Percentiles rank a stretch among this genome's conserved stretches.
These are phyloP conservation scores for Psylliodes chrysocephalus DNA, from an alignment of 2,888 invertebrate species.

Conservation along the genomic window DNA sequence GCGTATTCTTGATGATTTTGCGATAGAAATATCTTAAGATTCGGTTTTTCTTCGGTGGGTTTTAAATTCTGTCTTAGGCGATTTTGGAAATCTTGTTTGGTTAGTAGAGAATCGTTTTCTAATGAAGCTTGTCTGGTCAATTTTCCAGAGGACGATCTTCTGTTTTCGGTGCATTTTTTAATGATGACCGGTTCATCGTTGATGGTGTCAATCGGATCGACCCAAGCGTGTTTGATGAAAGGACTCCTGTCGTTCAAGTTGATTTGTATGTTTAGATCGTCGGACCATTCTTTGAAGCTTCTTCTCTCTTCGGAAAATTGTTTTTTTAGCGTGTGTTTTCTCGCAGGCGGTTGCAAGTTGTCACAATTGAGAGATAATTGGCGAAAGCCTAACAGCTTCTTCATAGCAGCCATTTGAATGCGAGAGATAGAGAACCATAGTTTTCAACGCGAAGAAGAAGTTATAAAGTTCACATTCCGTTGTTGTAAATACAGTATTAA, in stretches of 20 bases:
- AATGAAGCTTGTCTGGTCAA: slow-evolving; percentile 53
- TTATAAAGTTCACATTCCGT: slow-evolving; percentile 18
- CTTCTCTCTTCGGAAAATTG: slow-evolving; percentile 58
- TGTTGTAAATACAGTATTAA: neutral
- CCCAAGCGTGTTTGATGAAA: slow-evolving; percentile 54
- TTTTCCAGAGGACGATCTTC: slow-evolving; percentile 49
- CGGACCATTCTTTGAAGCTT: slow-evolving; percentile 45
- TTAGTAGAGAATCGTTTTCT: slow-evolving; percentile 58
- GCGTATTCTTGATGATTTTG: slow-evolving; percentile 61
- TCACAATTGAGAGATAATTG: slow-evolving; percentile 60
- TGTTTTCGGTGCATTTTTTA: slow-evolving; percentile 57
- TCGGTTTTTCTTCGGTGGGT: slow-evolving; percentile 62
- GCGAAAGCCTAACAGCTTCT: slow-evolving; percentile 57
- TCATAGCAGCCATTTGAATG: slow-evolving; percentile 44
- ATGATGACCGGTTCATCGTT: slow-evolving; percentile 56
- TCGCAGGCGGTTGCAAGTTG: slow-evolving; percentile 39
- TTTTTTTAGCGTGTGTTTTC: slow-evolving; percentile 55
- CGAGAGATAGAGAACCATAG: no score
- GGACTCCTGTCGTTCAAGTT: slow-evolving; percentile 48
- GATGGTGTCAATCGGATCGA: slow-evolving; percentile 39
- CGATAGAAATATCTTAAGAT: slow-evolving; percentile 71
- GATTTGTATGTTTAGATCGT: slow-evolving; percentile 46
- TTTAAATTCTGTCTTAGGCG: slow-evolving; percentile 34
- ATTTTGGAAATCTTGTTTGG: slow-evolving; percentile 66
- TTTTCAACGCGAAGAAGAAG: neutral